Conservation (phyloP, 2,113 vertebrate genomes). For the Terrapene triunguis region DNA sequence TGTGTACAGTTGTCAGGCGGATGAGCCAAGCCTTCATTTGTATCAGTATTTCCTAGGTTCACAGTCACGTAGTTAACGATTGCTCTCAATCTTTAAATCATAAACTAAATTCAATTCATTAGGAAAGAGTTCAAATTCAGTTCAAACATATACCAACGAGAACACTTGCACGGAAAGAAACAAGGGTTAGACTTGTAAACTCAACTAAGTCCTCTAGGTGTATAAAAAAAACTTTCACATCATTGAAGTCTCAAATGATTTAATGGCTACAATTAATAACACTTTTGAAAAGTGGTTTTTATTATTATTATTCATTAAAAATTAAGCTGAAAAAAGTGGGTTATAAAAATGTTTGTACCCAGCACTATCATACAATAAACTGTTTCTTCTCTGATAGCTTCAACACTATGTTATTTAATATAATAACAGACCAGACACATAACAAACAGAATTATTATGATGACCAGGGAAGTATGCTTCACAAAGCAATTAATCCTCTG, state of each 20-base stretch:
- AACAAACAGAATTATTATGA: slow-evolving; percentile 47
- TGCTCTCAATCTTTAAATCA: not conserved
- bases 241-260: not conserved
- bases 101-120: not conserved
- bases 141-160: not conserved
- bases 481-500: slow-evolving; percentile 46
- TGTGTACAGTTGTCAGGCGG: not conserved
- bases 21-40: not conserved
- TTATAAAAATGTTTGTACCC: not conserved
- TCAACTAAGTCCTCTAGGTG: not conserved
- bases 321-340: not conserved
- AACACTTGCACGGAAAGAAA: not conserved
- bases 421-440: slow-evolving; percentile 28
- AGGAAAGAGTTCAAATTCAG: not conserved
- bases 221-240: not conserved
- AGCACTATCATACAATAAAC: slow-evolving; percentile 14
- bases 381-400: not conserved
- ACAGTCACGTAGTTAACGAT: not conserved
- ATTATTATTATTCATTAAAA: slow-evolving; percentile 1
- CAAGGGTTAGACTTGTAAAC: not conserved
- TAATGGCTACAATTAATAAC: not conserved
- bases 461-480: slow-evolving; percentile 23
- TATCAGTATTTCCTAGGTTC: not conserved
- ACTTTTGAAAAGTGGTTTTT: not conserved
- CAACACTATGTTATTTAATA: slow-evolving; percentile 18